phyloP scores from a whole-genome alignment of 1,140 invertebrate species.

The Sycophaga agraensis region DNA sequence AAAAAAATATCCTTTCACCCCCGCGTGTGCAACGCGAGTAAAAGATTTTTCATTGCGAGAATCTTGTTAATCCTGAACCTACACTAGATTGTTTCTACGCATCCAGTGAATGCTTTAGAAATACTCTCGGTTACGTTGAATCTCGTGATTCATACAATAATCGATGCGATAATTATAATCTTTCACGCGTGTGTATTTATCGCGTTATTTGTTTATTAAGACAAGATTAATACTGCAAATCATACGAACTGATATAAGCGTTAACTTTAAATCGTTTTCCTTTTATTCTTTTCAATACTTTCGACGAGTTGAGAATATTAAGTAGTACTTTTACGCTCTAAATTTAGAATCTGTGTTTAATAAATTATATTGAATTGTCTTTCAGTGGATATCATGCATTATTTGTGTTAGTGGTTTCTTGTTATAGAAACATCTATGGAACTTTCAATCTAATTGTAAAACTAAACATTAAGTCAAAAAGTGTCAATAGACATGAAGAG shows the following conservation, averaged over 20 bases:
- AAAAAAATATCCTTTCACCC: neutral
- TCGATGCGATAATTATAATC: neutral
- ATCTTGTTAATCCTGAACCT: too few species aligned
- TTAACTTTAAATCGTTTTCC: neutral
- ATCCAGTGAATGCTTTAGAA: too few species aligned
- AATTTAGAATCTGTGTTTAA: neutral
- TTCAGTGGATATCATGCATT: neutral
- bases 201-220: too few species aligned
- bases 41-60: too few species aligned
- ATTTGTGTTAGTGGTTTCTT: slow-evolving; percentile 3
- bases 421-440: too few species aligned
- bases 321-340: neutral
- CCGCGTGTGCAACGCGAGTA: neutral
- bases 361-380: neutral
- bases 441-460: neutral
- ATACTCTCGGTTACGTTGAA: neutral
- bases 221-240: too few species aligned
- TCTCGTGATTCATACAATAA: slow-evolving; percentile 13
- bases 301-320: neutral
- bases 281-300: neutral
- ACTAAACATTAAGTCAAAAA: slow-evolving; percentile 4
- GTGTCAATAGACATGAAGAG: slow-evolving; percentile 1
- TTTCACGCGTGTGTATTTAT: neutral
- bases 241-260: too few species aligned
- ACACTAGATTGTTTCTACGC: too few species aligned